phyloP scores from a whole-genome alignment of 2,113 vertebrate species.

The Silurus meridionalis region DNA sequence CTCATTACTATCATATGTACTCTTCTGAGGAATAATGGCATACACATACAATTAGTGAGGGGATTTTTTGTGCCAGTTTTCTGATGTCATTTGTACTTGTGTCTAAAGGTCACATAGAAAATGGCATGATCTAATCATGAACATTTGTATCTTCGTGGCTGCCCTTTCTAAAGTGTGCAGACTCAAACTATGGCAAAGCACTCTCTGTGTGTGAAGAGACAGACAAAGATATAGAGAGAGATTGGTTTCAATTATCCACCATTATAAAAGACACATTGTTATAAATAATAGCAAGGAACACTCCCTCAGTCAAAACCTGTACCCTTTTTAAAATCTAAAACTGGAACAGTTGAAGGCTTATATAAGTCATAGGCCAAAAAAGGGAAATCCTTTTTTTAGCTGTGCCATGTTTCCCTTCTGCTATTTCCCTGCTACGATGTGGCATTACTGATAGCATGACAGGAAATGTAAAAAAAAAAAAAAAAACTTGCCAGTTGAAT shows the following conservation, averaged over 20 bases:
- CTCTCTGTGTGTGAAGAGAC: constrained; percentile 42
- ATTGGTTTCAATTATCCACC: constrained; percentile 5
- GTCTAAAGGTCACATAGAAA: constrained; percentile 45
- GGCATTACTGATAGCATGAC: neutral
- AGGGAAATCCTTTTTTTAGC: constrained; percentile 2
- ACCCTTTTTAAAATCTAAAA: neutral
- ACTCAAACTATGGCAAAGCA: constrained; percentile 32
- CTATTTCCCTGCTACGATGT: neutral
- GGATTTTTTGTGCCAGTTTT: constrained; percentile 13
- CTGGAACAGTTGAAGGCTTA: neutral
- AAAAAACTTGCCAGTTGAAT: neutral
- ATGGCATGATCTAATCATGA: constrained; percentile 47
- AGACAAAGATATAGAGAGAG: neutral
- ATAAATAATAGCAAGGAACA: neutral
- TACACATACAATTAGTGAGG: neutral
- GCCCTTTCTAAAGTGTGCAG: constrained; percentile 23
- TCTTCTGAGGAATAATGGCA: constrained; percentile 15
- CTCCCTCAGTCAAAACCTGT: constrained; percentile 16
- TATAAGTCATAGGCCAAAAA: constrained; percentile 15
- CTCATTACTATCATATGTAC: neutral
- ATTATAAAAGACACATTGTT: neutral
- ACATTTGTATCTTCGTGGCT: neutral
- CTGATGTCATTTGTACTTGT: constrained; percentile 44
- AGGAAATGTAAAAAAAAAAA: constrained; percentile 10
- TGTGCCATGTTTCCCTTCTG: neutral